phyloP scores from a whole-genome alignment of 2,113 vertebrate genomes.

The Canis aureus region DNA sequence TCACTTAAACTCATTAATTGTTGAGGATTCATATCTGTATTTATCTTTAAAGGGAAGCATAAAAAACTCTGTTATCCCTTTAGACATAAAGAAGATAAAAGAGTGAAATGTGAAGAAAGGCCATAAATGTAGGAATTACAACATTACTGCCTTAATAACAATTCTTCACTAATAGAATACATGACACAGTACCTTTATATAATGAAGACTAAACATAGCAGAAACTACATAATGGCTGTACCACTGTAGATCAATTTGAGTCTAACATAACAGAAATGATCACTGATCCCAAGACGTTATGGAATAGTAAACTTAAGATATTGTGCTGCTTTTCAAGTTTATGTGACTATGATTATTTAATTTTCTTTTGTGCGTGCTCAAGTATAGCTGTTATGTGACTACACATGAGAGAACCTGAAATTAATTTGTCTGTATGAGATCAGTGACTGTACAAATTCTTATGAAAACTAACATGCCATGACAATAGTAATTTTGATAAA shows the following conservation, averaged over 20 bases:
- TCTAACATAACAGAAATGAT: slow-evolving; percentile 87
- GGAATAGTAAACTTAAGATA: slow-evolving; percentile 90
- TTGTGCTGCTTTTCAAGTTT: slow-evolving; percentile 89
- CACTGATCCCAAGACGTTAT: slow-evolving; percentile 87
- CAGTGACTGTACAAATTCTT: slow-evolving; percentile 92
- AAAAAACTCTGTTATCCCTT: slow-evolving; percentile 74
- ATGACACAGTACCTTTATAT: slow-evolving; percentile 84
- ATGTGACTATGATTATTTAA: slow-evolving; percentile 92
- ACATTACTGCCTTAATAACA: slow-evolving; percentile 84
- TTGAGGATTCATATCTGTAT: slow-evolving; percentile 57
- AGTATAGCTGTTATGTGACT: slow-evolving; percentile 91
- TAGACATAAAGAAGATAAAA: slow-evolving; percentile 80
- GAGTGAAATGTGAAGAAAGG: slow-evolving; percentile 78
- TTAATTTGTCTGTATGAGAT: slow-evolving; percentile 93
- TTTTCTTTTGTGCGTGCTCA: slow-evolving; percentile 92
- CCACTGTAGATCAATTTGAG: slow-evolving; percentile 86
- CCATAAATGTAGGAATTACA: slow-evolving; percentile 85
- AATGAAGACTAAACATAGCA: slow-evolving; percentile 87
- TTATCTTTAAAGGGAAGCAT: slow-evolving; percentile 71
- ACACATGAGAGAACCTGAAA: slow-evolving; percentile 93
- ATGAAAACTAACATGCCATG: slow-evolving; percentile 93
- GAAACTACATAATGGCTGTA: slow-evolving; percentile 86
- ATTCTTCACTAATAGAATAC: slow-evolving; percentile 86
- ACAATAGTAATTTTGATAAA: slow-evolving; percentile 94
- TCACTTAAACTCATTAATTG: slow-evolving; percentile 73